Evolutionary conservation across 2,888 invertebrate genomes (phyloP).

Genomic region (Drosophila suboccidentalis): DNA sequence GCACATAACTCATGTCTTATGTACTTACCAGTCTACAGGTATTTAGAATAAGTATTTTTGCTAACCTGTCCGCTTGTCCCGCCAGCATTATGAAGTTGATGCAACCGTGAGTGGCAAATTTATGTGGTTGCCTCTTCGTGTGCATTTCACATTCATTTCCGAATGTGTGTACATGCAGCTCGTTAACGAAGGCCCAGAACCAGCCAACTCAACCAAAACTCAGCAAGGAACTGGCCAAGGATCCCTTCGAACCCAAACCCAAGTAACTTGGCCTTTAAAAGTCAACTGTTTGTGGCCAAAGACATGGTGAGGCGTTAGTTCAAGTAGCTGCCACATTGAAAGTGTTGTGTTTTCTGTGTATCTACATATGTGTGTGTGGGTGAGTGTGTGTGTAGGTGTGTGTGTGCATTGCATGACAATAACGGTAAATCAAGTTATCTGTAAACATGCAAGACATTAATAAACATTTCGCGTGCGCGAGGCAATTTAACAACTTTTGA

Average conservation of each 20-base stretch:
- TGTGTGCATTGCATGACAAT: slow-evolving; percentile 79
- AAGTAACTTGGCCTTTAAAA: slow-evolving; percentile 70
- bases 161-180: slow-evolving; percentile 62
- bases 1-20: slow-evolving; percentile 58
- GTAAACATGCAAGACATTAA: slow-evolving; percentile 83
- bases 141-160: slow-evolving; percentile 75
- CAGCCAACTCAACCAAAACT: not conserved
- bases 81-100: slow-evolving; percentile 53
- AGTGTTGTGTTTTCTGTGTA: slow-evolving; percentile 18
- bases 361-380: slow-evolving; percentile 26
- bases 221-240: slow-evolving; percentile 43
- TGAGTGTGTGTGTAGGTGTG: slow-evolving; percentile 35
- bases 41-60: slow-evolving; percentile 13
- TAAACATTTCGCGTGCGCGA: slow-evolving; percentile 84
- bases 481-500: slow-evolving; percentile 84
- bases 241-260: slow-evolving; percentile 14
- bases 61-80: slow-evolving; percentile 16
- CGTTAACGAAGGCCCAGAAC: slow-evolving; percentile 56
- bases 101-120: slow-evolving; percentile 55
- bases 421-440: slow-evolving; percentile 84
- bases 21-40: slow-evolving; percentile 3
- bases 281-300: slow-evolving; percentile 59
- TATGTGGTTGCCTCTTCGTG: slow-evolving; percentile 67
- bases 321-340: slow-evolving; percentile 46
- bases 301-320: slow-evolving; percentile 60